Evolutionary conservation across 2,888 invertebrate genomes (phyloP).

Genomic region (Cyclophora punctaria): DNA sequence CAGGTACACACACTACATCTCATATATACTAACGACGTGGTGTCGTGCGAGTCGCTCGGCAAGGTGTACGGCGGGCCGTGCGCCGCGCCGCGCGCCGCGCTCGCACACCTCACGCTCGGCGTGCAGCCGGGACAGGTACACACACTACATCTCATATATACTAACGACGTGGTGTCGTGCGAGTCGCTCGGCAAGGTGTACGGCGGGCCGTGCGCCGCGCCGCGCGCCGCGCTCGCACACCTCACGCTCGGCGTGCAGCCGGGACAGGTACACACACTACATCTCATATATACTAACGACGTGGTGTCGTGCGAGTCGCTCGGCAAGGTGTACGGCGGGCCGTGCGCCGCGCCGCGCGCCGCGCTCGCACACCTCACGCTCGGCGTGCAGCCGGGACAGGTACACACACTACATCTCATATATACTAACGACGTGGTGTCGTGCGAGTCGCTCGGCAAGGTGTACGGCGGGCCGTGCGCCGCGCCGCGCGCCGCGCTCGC

Average conservation of each 20-base stretch:
- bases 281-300: slow-evolving; percentile 37
- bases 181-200: slow-evolving; percentile 71
- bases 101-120: slow-evolving; percentile 62
- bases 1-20: slow-evolving; percentile 36
- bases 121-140: slow-evolving; percentile 65
- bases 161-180: slow-evolving; percentile 65
- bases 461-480: slow-evolving; percentile 48
- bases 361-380: slow-evolving; percentile 66
- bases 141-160: not conserved
- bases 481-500: slow-evolving; percentile 47
- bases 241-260: slow-evolving; percentile 68
- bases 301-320: slow-evolving; percentile 68
- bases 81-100: slow-evolving; percentile 45
- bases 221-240: slow-evolving; percentile 48
- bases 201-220: slow-evolving; percentile 38
- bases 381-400: slow-evolving; percentile 66
- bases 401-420: slow-evolving; percentile 12
- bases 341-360: slow-evolving; percentile 34
- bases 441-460: slow-evolving; percentile 70
- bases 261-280: slow-evolving; percentile 45
- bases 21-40: slow-evolving; percentile 46
- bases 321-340: slow-evolving; percentile 62
- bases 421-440: slow-evolving; percentile 58
- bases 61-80: slow-evolving; percentile 60
- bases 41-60: slow-evolving; percentile 66